Conservation (phyloP, 2,888 invertebrate genomes). For the Glaucopsyche alexis region DNA sequence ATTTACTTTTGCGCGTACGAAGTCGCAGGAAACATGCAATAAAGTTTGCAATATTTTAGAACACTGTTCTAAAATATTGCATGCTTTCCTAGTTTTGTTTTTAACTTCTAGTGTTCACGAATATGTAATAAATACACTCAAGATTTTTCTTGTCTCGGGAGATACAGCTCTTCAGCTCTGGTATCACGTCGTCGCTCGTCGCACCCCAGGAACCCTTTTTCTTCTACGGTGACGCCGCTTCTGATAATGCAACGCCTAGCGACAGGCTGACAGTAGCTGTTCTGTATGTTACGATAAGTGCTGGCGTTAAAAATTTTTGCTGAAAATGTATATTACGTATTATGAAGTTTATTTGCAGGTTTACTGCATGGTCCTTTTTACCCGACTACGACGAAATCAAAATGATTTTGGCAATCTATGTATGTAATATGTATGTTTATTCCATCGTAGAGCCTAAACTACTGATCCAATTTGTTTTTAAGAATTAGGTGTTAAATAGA, state of each 20-base stretch:
- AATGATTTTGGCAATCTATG: no score
- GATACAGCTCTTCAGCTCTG: not conserved
- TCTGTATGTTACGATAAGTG: not conserved
- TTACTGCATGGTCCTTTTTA: no score
- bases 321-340: not conserved
- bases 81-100: not conserved
- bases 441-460: no score
- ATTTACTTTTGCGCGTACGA: no score
- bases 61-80: not conserved
- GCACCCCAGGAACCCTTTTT: slow-evolving; percentile 4
- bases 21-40: no score
- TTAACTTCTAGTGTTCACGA: not conserved
- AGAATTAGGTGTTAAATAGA: no score
- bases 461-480: no score
- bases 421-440: no score
- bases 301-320: not conserved
- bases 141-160: not conserved
- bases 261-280: not conserved
- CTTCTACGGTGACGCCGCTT: not conserved
- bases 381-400: no score
- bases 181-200: not conserved
- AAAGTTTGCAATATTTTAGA: no score
- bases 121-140: not conserved
- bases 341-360: not conserved
- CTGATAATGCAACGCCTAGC: not conserved